phyloP scores from a whole-genome alignment of 2,888 invertebrate genomes.

The Chaetogeoica ovagalla region DNA sequence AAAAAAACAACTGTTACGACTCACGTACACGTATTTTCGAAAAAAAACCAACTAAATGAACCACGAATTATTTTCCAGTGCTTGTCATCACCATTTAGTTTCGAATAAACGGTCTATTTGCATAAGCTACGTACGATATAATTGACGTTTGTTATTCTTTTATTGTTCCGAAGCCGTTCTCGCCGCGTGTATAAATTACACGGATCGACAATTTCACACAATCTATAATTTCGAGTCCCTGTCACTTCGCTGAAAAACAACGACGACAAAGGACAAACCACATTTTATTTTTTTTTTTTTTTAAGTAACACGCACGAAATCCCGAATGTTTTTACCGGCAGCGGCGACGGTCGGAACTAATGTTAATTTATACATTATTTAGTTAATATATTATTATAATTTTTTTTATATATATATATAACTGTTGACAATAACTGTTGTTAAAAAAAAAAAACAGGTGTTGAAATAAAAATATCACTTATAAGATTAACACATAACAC shows the following conservation, averaged over 20 bases:
- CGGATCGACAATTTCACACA: constrained; percentile 40
- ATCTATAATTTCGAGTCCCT: constrained; percentile 41
- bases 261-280: neutral
- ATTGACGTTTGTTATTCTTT: constrained; percentile 48
- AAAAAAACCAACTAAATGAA: constrained; percentile 17
- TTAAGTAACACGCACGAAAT: neutral
- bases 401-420: too few relatives aligned
- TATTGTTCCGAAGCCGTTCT: constrained; percentile 37
- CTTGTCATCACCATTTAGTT: constrained; percentile 25
- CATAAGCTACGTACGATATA: constrained; percentile 14
- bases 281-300: too few relatives aligned
- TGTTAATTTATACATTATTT: neutral
- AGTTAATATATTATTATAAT: too few relatives aligned
- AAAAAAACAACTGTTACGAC: constrained; percentile 29
- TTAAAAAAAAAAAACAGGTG: too few relatives aligned
- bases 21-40: neutral
- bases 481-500: too few relatives aligned
- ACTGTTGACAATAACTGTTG: too few relatives aligned
- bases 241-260: constrained; percentile 17
- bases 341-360: neutral
- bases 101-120: constrained; percentile 41
- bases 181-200: constrained; percentile 38
- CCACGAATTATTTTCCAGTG: constrained; percentile 41
- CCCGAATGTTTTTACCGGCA: constrained; percentile 3
- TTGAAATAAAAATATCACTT: too few relatives aligned